These are phyloP conservation scores for Ceyx melanurus DNA, from an alignment of 2,113 vertebrate species.

Conservation along the genomic window DNA sequence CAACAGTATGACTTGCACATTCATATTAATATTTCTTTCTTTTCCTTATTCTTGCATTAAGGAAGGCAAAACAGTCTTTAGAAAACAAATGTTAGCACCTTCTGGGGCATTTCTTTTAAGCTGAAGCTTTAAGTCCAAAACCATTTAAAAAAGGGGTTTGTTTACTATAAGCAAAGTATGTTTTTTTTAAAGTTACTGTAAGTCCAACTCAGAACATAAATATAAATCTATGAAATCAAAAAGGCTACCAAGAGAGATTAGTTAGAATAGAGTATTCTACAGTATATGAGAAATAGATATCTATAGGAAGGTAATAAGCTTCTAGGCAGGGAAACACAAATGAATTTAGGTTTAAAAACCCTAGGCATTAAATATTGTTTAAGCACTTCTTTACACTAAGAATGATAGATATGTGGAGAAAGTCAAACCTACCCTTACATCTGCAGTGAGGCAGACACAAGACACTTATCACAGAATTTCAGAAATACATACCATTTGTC, in stretches of 20 bases:
- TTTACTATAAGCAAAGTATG: not conserved
- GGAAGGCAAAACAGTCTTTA: not conserved
- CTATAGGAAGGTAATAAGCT: not conserved
- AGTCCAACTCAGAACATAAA: not conserved
- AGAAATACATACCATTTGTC: not conserved
- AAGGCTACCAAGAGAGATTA: not conserved
- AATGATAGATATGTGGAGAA: not conserved
- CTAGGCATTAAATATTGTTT: not conserved
- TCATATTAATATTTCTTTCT: not conserved
- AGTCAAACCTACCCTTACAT: not conserved
- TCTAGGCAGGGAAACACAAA: not conserved
- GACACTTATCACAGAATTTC: not conserved
- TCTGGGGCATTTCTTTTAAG: not conserved
- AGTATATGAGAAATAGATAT: not conserved
- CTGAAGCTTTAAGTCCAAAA: not conserved
- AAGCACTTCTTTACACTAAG: not conserved
- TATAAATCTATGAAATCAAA: not conserved
- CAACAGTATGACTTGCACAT: not conserved
- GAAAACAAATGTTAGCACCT: rapidly evolving
- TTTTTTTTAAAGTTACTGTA: too few species aligned
- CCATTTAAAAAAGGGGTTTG: not conserved
- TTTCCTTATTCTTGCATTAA: not conserved
- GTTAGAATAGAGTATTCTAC: not conserved
- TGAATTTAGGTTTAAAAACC: not conserved
- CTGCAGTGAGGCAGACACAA: not conserved